These are phyloP conservation scores for Bambusicola thoracicus DNA, from an alignment of 2,113 vertebrate species.

Conservation along the genomic window DNA sequence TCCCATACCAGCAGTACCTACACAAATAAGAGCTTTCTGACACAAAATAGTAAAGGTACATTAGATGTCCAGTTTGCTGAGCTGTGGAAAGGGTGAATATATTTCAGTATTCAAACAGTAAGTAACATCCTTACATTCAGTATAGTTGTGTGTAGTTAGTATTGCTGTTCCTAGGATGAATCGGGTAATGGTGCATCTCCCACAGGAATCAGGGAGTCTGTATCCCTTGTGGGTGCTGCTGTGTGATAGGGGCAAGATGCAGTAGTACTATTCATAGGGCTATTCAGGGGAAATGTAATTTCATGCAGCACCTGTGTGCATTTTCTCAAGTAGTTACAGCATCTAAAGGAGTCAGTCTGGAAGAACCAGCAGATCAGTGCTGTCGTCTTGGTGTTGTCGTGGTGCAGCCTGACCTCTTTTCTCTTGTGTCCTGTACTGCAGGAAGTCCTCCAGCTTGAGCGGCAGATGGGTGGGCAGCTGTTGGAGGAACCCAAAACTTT, in stretches of 20 bases:
- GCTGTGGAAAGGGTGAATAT: background rate
- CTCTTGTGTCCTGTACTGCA: constrained; percentile 54
- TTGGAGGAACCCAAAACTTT: constrained; percentile 94
- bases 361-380: background rate
- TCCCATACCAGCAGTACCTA: background rate
- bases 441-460: constrained; percentile 95
- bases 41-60: background rate
- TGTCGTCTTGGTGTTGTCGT: background rate
- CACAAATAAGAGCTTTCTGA: background rate
- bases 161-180: background rate
- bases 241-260: fast-evolving
- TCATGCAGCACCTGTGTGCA: fast-evolving
- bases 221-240: background rate
- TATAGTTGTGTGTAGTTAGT: background rate
- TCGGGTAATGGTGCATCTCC: background rate
- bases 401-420: background rate
- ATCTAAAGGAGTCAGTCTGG: background rate
- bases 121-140: background rate
- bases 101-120: background rate
- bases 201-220: background rate
- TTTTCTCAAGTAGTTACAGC: background rate
- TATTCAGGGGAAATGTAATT: background rate
- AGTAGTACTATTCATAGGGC: background rate
- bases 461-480: constrained; percentile 93
- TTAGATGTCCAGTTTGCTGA: background rate